phyloP scores from a whole-genome alignment of 1,140 invertebrate genomes.

The Melipona quadrifasciata region DNA sequence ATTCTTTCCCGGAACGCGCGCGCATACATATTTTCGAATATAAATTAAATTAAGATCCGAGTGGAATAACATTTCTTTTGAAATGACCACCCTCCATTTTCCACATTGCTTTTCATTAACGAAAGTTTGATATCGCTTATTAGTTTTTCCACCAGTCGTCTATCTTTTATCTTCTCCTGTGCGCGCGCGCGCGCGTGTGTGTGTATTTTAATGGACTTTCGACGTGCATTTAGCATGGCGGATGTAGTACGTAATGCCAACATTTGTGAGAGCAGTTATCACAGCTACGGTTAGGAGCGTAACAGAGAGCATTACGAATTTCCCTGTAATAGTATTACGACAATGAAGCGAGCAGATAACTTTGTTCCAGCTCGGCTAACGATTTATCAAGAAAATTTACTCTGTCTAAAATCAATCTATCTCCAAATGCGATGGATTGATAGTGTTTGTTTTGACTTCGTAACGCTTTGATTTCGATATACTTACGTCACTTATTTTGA shows the following conservation, averaged over 20 bases:
- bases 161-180: neutral
- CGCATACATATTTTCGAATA: neutral
- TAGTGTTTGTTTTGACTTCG: neutral
- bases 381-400: slow-evolving; percentile 1
- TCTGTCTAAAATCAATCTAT: neutral
- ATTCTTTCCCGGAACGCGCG: neutral
- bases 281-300: slow-evolving; percentile 50
- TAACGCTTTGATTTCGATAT: neutral
- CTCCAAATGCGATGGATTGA: no score
- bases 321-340: slow-evolving; percentile 46
- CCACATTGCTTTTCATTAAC: neutral
- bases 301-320: slow-evolving; percentile 49
- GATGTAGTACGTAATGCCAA: slow-evolving; percentile 54
- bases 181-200: neutral
- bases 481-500: neutral
- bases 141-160: neutral
- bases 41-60: slow-evolving; percentile 3
- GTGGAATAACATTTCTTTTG: neutral
- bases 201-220: slow-evolving; percentile 30
- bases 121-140: neutral
- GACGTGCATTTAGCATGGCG: slow-evolving; percentile 45
- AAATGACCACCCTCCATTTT: neutral
- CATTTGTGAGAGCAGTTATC: slow-evolving; percentile 57
- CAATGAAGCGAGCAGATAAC: slow-evolving; percentile 34
- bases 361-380: neutral